These are phyloP conservation scores for Drosophila nannoptera DNA, from an alignment of 1,140 invertebrate genomes.

Conservation along the genomic window DNA sequence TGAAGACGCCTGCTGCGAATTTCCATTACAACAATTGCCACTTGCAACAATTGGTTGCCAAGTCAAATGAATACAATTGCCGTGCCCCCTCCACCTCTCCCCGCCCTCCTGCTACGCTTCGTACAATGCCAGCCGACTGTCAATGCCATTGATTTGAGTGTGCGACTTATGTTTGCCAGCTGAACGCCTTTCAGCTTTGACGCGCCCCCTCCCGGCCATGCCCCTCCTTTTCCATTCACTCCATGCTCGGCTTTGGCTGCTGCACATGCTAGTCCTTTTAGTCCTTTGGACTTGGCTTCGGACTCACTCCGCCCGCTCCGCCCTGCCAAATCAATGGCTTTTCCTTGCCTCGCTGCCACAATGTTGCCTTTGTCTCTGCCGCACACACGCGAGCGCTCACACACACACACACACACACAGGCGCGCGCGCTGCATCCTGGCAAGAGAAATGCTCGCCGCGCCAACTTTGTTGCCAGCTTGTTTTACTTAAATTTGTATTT, in stretches of 20 bases:
- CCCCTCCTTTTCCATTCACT: neutral
- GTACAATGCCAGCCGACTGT: constrained; percentile 62
- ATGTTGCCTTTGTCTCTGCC: constrained; percentile 36
- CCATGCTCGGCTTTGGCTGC: constrained; percentile 1
- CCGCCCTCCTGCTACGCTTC: neutral
- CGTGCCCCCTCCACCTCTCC: constrained; percentile 18
- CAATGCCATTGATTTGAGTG: constrained; percentile 73
- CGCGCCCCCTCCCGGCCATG: neutral
- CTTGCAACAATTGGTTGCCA: constrained; percentile 69
- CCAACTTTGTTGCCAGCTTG: constrained; percentile 67
- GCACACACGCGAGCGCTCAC: constrained; percentile 14
- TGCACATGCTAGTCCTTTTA: constrained; percentile 17
- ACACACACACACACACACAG: neutral
- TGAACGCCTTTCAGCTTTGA: constrained; percentile 58
- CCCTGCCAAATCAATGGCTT: constrained; percentile 65
- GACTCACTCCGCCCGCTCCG: constrained; percentile 26
- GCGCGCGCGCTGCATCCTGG: constrained; percentile 30
- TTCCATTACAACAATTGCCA: constrained; percentile 62
- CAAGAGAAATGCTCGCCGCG: constrained; percentile 35
- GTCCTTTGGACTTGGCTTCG: constrained; percentile 13
- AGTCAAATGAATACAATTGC: constrained; percentile 75
- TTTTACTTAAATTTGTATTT: constrained; percentile 67
- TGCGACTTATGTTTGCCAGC: constrained; percentile 73
- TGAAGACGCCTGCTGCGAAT: constrained; percentile 63
- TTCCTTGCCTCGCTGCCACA: constrained; percentile 31